Percentiles rank a stretch among this genome's conserved stretches.
Conservation (phyloP, 2,113 vertebrate genomes). For the Chrysochloris asiatica region DNA sequence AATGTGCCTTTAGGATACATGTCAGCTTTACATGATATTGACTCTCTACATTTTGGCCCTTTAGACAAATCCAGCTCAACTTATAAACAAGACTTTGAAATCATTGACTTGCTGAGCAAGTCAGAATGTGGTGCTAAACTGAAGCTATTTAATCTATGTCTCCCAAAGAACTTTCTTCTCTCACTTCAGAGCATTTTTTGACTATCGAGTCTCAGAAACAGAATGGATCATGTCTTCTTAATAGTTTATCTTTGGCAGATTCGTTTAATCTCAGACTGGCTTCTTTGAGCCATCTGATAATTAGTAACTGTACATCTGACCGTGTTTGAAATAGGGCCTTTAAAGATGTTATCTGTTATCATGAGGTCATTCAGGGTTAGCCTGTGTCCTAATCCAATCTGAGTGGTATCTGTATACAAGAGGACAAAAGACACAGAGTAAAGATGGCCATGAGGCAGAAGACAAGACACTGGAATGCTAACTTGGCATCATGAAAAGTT, state of each 20-base stretch:
- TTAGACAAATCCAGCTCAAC: not conserved
- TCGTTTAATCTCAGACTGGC: not conserved
- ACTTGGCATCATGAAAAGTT: not conserved
- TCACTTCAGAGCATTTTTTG: not conserved
- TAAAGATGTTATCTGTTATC: not conserved
- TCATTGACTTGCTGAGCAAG: not conserved
- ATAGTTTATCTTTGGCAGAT: not conserved
- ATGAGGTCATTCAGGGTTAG: not conserved
- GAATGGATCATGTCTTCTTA: not conserved
- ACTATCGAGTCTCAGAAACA: not conserved
- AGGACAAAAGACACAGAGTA: not conserved
- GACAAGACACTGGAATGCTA: not conserved
- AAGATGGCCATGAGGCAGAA: not conserved
- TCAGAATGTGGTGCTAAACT: not conserved
- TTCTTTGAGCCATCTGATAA: not conserved
- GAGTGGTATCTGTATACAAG: too few species aligned
- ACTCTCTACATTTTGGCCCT: not conserved
- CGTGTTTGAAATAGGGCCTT: not conserved
- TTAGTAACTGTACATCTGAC: not conserved
- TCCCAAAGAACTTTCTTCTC: not conserved
- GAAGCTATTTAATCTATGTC: not conserved
- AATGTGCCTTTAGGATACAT: not conserved
- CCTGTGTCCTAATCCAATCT: not conserved
- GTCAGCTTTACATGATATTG: not conserved
- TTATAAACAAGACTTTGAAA: not conserved